phyloP scores from a whole-genome alignment of 2,888 invertebrate species.

The Lacanobia wlatinum region DNA sequence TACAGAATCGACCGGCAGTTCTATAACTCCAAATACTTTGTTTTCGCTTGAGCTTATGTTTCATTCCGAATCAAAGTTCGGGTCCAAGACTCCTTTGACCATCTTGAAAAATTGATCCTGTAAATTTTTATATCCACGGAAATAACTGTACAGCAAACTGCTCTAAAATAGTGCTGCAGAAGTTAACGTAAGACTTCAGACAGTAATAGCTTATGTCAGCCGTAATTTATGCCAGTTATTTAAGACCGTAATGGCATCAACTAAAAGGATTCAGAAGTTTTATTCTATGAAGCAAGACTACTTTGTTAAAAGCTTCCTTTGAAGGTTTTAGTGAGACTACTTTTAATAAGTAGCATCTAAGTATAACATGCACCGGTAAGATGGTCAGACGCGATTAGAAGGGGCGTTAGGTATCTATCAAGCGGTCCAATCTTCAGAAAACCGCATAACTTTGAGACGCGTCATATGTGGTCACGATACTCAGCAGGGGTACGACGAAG shows the following conservation, averaged over 20 bases:
- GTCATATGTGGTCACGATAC: too few relatives aligned
- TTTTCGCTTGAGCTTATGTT: too few relatives aligned
- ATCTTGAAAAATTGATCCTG: neutral
- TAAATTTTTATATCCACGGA: constrained; percentile 9
- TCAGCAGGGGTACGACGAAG: too few relatives aligned
- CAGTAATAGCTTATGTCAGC: constrained; percentile 52
- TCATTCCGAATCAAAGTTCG: too few relatives aligned
- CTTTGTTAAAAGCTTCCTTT: constrained; percentile 7
- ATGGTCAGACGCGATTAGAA: neutral
- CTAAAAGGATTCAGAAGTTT: constrained; percentile 39
- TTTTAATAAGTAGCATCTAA: neutral
- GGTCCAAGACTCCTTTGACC: too few relatives aligned
- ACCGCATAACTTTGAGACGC: too few relatives aligned
- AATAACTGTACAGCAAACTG: constrained; percentile 31
- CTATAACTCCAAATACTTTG: too few relatives aligned
- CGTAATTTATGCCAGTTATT: constrained; percentile 56
- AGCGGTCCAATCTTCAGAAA: neutral
- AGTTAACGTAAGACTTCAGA: constrained; percentile 53
- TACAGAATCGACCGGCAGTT: too few relatives aligned
- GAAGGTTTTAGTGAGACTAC: neutral
- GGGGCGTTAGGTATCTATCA: too few relatives aligned
- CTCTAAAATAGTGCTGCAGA: constrained; percentile 36
- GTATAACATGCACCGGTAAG: neutral
- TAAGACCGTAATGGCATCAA: constrained; percentile 22
- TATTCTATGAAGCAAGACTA: constrained; percentile 6